Base-by-base conservation (phyloP, 2,797 vertebrate species). In the Gymnothorax reevesii region DNA sequence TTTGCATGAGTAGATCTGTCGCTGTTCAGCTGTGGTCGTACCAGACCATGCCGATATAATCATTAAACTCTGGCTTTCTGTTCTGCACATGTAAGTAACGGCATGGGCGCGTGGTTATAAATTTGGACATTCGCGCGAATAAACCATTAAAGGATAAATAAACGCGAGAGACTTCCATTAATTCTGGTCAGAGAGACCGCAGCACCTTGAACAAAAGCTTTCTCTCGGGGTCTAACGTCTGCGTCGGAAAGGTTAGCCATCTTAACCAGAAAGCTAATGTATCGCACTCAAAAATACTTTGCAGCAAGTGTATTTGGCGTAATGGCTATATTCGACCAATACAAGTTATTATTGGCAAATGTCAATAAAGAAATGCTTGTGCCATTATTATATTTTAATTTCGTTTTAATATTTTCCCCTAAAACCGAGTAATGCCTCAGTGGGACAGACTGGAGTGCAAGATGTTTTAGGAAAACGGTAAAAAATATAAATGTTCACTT, bases 191-290 rank as follows among this genome's bases (percentile, higher is more conserved):
- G 49, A 55, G 77, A 49, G 77, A 80, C 77, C 77, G 22, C 77
- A n/a, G 42, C 49, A n/a, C 77, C 77, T 17, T 10, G 77, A 80
- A 80, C 77, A 80, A 80, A 80, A 80, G 77, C 77, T 80, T 55
- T 0, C 77, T 55, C 22, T 54, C 77, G 52, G 77, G 52, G 77
- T 80, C 77, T 80, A 54, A 20, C 77, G 7, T 12, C n/a, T 80
- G 77, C 33, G 33, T 42, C 33, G 33, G 33, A 42, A 42, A 42
- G 33, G 33, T 42, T 80, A 80, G 77, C 77, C 77, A 80, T 80
- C 25, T 80, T 80, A 80, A 80, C 22, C 33, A 77, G 10, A 33
- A 42, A 42, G 33, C 33, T 42, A 80, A 22, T 10, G 77, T 54
- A 54, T n/a, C 49, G 52, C 12, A 22, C 77, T 22, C 77, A 80